Evolutionary conservation across 2,113 vertebrate genomes (phyloP), one percentile per base, ranked within the genome.

Genomic region (Noctilio leporinus): DNA sequence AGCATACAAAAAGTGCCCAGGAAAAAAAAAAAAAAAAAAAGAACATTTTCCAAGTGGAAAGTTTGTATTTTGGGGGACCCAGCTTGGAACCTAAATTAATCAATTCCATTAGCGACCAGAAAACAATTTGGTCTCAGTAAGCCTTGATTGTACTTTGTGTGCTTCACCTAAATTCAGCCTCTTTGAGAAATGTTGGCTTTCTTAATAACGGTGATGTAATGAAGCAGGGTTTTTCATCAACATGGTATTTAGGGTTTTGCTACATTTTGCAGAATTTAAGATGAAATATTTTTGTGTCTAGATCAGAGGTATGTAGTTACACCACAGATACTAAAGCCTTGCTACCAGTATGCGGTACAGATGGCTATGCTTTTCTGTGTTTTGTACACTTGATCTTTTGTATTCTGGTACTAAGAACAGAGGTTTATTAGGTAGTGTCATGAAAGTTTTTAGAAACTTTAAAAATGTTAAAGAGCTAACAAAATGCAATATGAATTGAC

Each of bases 111-210:
- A 65, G 86, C 38, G 53, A 9, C 90, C 80, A 84, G 83, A 64
- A 69, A 51, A 77, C 82, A 91, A 26, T 91, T 73, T 35, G 72
- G 55, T 47, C 49, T 89, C 7, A 69, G 35, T 38, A 86, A 92
- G 75, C 57, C 77, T 40, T 82, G 24, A 53, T 82, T 94, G 88
- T 85, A 76, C 47, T 69, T 76, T 24, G 49, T 91, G 67, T 91
- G 22, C 67, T 87, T 93, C 45, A 69, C 62, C 83, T 69, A 92
- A 72, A 53, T 70, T 43, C 49, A 73, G 49, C 78, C 78, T 93
- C 83, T 94, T 73, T n/a, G 92, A 86, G 86, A 94, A 86, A 53
- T 26, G 91, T 10, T 80, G 69, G 51, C 89, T 95, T 92, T 95
- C 76, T 85, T 77, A 95, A 51, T 94, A 77, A 51, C 59, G 80